Base-by-base conservation (phyloP, 2,888 invertebrate species). In the Calameuta pallipes region DNA sequence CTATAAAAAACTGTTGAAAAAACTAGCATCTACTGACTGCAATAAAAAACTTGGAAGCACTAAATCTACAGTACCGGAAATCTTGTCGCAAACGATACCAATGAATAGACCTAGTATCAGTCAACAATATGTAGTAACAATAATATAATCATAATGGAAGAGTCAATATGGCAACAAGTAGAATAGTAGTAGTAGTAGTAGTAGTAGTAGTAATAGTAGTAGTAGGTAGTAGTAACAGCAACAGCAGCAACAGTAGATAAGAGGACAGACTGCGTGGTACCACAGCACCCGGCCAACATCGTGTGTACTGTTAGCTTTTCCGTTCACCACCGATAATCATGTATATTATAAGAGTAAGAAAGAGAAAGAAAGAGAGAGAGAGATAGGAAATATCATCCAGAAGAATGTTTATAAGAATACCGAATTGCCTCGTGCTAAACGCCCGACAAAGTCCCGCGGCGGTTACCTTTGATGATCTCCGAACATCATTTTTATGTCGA, bases 291-390 rank as follows among this genome's bases (percentile, higher is more conserved):
- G 4, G 15, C 31, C 31, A 71, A 71, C 13, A 71, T 71, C 30
- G 71, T 71, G 31, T 34, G 71, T 71, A 13, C 23, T 23, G 56
- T 56, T 56, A 56, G 56, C 56, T 56, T 56, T 56, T 56, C 56
- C 23, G 56, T 56, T 56, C 56, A 23, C 56, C 23, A 9, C 56
- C 23, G 56, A 56, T 56, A 23, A 9, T 23, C 23, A 9, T 56
- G 56, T 56, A 9, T 56, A 2, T 56, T 56, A 23, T 37, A 75
- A 69, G 36, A 70, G 30, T 75, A 13, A 75, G 34, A 69, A 69
- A 75, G 73, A 75, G 75, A 30, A 35, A 78, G 31, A 75, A 71
- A 70, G 73, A 33, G 75, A 76, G 36, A 30, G 70, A 76, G 34
- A 30, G 71, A 35, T 69, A 76, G 75, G 78, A 79, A 79, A 56